Evolutionary conservation across 2,888 invertebrate species (phyloP).

Genomic region (Diaphora mendica): DNA sequence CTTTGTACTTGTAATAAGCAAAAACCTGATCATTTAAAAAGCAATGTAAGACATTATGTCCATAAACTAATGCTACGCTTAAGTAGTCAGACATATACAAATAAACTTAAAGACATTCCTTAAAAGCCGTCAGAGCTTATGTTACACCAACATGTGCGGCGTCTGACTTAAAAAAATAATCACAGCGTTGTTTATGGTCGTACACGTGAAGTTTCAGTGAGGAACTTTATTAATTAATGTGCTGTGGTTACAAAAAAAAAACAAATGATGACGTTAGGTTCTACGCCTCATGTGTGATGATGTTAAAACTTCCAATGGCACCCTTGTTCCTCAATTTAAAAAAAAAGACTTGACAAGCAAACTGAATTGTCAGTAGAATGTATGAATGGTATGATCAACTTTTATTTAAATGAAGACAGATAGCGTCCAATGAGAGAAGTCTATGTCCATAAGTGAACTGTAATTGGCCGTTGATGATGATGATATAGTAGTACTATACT

Average conservation of each 20-base stretch:
- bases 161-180: constrained; percentile 47
- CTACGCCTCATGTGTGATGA: not conserved
- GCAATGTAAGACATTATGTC: not conserved
- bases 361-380: too few relatives aligned
- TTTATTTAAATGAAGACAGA: too few relatives aligned
- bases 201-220: constrained; percentile 35
- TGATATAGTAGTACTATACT: too few relatives aligned
- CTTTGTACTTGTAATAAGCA: not conserved
- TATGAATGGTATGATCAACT: too few relatives aligned
- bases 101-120: constrained; percentile 6
- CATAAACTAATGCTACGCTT: not conserved
- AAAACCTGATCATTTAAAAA: not conserved
- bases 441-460: too few relatives aligned
- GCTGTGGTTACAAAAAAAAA: constrained; percentile 11
- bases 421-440: too few relatives aligned
- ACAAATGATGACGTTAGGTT: not conserved
- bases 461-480: too few relatives aligned
- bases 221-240: constrained; percentile 34
- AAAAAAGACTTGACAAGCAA: not conserved
- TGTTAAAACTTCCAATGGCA: not conserved
- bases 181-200: constrained; percentile 46
- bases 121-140: constrained; percentile 7
- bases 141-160: constrained; percentile 38
- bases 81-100: constrained; percentile 16
- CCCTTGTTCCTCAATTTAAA: not conserved